Conservation (phyloP, 2,888 invertebrate genomes). For the Griposia aprilina region DNA sequence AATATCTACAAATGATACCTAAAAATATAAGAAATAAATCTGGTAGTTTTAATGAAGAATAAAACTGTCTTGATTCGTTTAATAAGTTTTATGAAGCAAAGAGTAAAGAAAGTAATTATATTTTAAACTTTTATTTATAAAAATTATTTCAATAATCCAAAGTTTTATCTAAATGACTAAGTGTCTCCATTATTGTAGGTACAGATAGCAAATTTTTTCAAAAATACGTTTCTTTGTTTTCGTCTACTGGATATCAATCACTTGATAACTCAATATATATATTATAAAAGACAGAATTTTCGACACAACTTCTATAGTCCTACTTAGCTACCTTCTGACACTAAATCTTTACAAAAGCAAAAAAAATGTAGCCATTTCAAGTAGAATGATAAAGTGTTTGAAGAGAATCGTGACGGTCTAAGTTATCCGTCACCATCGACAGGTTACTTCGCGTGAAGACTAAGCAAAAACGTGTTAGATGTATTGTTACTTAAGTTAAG, state of each 20-base stretch:
- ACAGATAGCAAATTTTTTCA: background rate
- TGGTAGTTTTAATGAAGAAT: conserved; percentile 10
- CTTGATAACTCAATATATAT: background rate
- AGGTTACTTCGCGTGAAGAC: conserved; percentile 26
- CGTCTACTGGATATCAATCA: conserved; percentile 7
- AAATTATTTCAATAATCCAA: background rate
- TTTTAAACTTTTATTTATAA: background rate
- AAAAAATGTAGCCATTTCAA: conserved; percentile 22
- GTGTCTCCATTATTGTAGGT: background rate
- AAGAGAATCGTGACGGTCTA: conserved; percentile 25
- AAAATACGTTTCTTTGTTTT: background rate
- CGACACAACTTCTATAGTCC: background rate
- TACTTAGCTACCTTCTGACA: background rate
- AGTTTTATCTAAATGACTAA: background rate
- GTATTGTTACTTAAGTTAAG: conserved; percentile 11
- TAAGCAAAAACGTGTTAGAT: conserved; percentile 13
- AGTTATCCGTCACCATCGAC: conserved; percentile 39
- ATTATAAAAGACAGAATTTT: background rate
- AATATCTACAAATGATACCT: conserved; percentile 18
- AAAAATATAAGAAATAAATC: background rate
- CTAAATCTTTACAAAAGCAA: background rate
- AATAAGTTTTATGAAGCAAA: conserved; percentile 18
- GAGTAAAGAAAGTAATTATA: conserved; percentile 9
- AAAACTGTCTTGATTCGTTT: conserved; percentile 7
- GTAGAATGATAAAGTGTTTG: conserved; percentile 11